Evolutionary conservation across 2,113 vertebrate species (phyloP).

Genomic region (Crotalus viridis): DNA sequence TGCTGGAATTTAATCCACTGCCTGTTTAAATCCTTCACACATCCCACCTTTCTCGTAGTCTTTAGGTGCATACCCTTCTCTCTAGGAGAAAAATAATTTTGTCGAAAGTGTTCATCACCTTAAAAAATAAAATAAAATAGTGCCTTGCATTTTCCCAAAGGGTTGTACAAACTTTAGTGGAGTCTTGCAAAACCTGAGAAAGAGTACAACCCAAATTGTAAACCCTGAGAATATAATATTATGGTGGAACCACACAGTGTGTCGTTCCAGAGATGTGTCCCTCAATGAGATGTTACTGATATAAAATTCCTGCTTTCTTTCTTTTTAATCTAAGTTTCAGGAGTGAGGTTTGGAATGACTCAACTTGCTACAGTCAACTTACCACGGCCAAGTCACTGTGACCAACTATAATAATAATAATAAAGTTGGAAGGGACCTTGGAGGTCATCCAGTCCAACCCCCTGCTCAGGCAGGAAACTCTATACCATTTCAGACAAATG

Average conservation of each 20-base stretch:
- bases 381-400: too few species aligned
- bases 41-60: too few species aligned
- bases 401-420: too few species aligned
- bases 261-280: conserved; percentile 30
- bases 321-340: conserved; percentile 26
- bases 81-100: conserved; percentile 33
- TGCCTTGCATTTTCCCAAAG: conserved; percentile 49
- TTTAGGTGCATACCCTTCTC: conserved; percentile 9
- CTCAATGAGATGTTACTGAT: conserved; percentile 45
- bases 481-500: neutral
- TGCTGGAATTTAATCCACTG: conserved; percentile 33
- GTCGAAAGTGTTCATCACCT: neutral
- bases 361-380: too few species aligned
- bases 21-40: conserved; percentile 48
- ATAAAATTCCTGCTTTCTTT: conserved; percentile 29
- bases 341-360: neutral
- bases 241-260: conserved; percentile 50
- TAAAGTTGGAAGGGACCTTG: too few species aligned
- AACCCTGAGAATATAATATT: conserved; percentile 64
- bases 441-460: neutral
- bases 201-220: conserved; percentile 33
- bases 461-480: neutral
- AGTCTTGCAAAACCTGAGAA: conserved; percentile 50
- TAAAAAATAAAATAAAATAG: neutral
- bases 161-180: conserved; percentile 41